Conservation (phyloP, 2,113 vertebrate species). For the Gymnogyps californianus region DNA sequence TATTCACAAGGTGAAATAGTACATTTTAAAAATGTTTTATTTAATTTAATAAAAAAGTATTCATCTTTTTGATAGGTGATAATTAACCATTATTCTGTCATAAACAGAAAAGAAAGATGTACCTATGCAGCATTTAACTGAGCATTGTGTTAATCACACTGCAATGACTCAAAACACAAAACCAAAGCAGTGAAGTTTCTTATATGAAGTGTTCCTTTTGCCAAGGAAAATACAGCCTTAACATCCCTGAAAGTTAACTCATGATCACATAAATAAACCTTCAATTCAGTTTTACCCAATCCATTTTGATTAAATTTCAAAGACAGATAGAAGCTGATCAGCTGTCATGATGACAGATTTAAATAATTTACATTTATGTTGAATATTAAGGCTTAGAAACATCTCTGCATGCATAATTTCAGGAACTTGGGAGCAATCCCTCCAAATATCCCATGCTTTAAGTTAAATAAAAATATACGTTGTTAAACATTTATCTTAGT, state of each 20-base stretch:
- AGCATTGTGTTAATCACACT: conserved; percentile 69
- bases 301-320: neutral
- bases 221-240: conserved; percentile 18
- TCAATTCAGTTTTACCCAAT: neutral
- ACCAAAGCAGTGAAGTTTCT: conserved; percentile 53
- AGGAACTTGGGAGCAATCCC: neutral
- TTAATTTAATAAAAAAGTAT: conserved; percentile 70
- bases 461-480: neutral
- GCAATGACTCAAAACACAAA: conserved; percentile 68
- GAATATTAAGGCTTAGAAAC: neutral
- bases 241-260: conserved; percentile 8
- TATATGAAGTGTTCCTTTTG: conserved; percentile 39
- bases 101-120: conserved; percentile 72
- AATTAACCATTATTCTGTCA: conserved; percentile 75
- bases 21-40: conserved; percentile 56
- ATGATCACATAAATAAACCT: conserved; percentile 23
- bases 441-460: neutral
- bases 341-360: neutral
- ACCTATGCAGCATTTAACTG: conserved; percentile 55
- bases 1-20: conserved; percentile 51
- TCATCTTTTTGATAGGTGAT: conserved; percentile 71
- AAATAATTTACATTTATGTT: neutral
- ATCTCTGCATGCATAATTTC: neutral
- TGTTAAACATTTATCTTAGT: neutral
- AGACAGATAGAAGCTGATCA: neutral